Percentiles rank a stretch among this genome's conserved stretches.
Conservation (phyloP, 1,140 invertebrate genomes). For the Arctopsyche grandis region DNA sequence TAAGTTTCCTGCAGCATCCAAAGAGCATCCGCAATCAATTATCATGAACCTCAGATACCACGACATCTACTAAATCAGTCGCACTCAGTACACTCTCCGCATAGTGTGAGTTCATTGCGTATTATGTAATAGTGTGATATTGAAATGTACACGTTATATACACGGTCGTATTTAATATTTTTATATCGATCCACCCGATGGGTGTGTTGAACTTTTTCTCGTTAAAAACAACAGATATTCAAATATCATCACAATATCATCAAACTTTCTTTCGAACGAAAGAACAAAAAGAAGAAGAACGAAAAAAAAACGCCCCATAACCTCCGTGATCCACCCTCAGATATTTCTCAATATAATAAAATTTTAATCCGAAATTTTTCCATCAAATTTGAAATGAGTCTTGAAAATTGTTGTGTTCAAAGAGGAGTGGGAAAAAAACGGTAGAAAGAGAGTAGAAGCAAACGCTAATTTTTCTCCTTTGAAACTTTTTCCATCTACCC, state of each 20-base stretch:
- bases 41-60: conserved; percentile 49
- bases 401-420: conserved; percentile 54
- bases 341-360: conserved; percentile 54
- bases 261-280: conserved; percentile 37
- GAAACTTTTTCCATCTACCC: conserved; percentile 54
- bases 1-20: conserved; percentile 48
- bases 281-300: not conserved
- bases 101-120: not conserved
- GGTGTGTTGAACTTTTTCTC: conserved; percentile 25
- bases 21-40: conserved; percentile 53
- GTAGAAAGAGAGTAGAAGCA: conserved; percentile 42
- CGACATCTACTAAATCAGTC: conserved; percentile 42
- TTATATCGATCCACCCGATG: not conserved
- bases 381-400: conserved; percentile 55
- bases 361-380: conserved; percentile 55
- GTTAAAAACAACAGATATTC: conserved; percentile 40
- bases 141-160: not conserved
- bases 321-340: conserved; percentile 45
- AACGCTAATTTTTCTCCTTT: conserved; percentile 53
- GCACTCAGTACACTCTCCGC: conserved; percentile 20
- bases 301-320: conserved; percentile 36
- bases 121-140: not conserved
- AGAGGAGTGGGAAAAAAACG: conserved; percentile 45
- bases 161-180: not conserved
- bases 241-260: conserved; percentile 47